phyloP scores from a whole-genome alignment of 2,113 vertebrate genomes.

The Pelecanus crispus region DNA sequence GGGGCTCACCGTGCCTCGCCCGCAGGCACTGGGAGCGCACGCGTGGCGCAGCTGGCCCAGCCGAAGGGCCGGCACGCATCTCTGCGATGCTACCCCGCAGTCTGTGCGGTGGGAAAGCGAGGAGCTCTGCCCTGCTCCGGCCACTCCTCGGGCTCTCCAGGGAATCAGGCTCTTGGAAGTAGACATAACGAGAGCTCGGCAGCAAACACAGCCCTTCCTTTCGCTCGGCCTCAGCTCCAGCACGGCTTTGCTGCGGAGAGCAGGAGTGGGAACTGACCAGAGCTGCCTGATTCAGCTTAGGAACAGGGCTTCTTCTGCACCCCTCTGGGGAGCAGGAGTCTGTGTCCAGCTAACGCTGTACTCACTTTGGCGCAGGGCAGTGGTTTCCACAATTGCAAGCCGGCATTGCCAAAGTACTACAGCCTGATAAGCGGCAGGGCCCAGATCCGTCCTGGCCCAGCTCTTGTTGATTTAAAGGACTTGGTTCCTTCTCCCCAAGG shows the following conservation, averaged over 20 bases:
- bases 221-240: fast-evolving
- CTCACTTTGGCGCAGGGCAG: neutral
- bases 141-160: neutral
- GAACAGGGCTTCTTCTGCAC: neutral
- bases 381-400: neutral
- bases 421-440: neutral
- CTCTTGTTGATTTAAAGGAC: neutral
- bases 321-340: neutral
- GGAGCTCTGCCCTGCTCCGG: neutral
- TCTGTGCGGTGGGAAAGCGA: neutral
- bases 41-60: fast-evolving
- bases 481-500: neutral
- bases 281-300: fast-evolving
- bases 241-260: neutral
- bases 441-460: neutral
- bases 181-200: neutral
- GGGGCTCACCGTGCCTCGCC: neutral
- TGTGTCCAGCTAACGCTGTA: neutral
- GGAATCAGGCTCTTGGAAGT: neutral
- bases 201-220: neutral
- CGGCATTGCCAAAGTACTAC: neutral
- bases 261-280: neutral
- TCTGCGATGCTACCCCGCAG: neutral
- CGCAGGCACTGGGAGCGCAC: fast-evolving
- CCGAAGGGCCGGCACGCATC: neutral